Base-by-base conservation (phyloP, 2,888 invertebrate species). In the Brachyptera risi region DNA sequence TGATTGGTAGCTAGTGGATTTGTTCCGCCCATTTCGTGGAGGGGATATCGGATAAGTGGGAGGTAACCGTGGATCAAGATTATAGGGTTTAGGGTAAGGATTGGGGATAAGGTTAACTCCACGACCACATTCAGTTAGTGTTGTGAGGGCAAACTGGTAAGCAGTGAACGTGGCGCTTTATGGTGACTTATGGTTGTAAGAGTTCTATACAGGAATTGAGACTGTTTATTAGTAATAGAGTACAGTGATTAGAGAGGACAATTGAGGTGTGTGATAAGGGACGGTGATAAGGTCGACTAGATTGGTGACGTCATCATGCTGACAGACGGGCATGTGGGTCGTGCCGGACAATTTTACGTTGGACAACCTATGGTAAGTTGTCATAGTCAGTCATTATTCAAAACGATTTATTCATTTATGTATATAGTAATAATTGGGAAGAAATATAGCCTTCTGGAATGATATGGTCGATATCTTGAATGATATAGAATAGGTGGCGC, bases 311-410 rank as follows among this genome's bases (percentile, higher is more conserved):
- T 65, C 66, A 69, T 68, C 65, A 76, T 75, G 75, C 70, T 76
- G 70, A 76, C 75, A 66, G 75, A 76, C 69, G 75, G 75, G 59
- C 75, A 75, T 69, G 74, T 74, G 66, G 63, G 59, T 19, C 58
- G 65, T 17, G 73, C 75, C 68, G 75, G 75, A 67, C 75, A 76
- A 67, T 75, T 76, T 27, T 75, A 76, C 59, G 37, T 59, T 21
- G 62, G 61, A 3, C 63, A 65, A 31, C 50, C 59, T 21, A 35
- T 47, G 54, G 54, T 54, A 23, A 54, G 54, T 54, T 51, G 7
- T 7, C 17, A 24, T 51, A 17, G n/a, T 15, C 7, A n/a, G n/a
- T n/a, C n/a, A n/a, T n/a, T n/a, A n/a, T n/a, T n/a, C n/a, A n/a
- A n/a, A n/a, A n/a, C 7, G 35, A n/a, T n/a, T n/a, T n/a, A n/a